Base-by-base conservation (phyloP, 1,140 invertebrate species). In the Heliothis subflexa region DNA sequence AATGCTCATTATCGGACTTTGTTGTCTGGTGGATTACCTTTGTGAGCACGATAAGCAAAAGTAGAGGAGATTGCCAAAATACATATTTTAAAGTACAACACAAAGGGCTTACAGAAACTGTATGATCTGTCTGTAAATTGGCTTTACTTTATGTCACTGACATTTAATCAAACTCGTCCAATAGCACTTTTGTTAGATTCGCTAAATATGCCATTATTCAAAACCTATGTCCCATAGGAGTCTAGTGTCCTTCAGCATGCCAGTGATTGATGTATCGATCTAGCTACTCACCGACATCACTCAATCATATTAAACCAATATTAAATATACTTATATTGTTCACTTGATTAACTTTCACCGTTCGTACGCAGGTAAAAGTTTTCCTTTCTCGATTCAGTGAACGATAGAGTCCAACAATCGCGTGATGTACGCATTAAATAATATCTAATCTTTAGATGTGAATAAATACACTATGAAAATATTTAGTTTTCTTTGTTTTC, bases 371-470 rank as follows among this genome's bases (percentile, higher is more conserved):
- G 45, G 61, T 61, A 28, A 33, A 33, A 21, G 47, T 16, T 71
- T 54, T 16, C 49, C 21, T 54, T 68, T 71, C 14, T 16, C 16
- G 50, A 54, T 71, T 14, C 3, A 54, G 18, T 33, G 49, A 71
- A 54, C 14, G 68, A 54, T 54, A 33, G 33, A 40, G 16, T 14
- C 18, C 12, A 25, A 47, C 33, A 54, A 5, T 71, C 49, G 49
- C 50, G 66, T 70, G 66, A 14, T 54, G 9, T 68, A 16, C 33
- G 61, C 10, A 28, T 14, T 7, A 50, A 68, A 25, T 25, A 14
- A 33, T 71, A 50, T 64, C 45, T 71, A 54, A 71, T 71, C 68
- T 71, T 33, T 54, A 54, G 50, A 71, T 54, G 68, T 71, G 49
- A 71, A n/a, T n/a, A n/a, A 54, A 50, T 54, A 71, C 68, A 1